Percentiles rank a stretch among this genome's conserved stretches.
phyloP scores from a whole-genome alignment of 2,113 vertebrate genomes.

The Corvus moneduloides region DNA sequence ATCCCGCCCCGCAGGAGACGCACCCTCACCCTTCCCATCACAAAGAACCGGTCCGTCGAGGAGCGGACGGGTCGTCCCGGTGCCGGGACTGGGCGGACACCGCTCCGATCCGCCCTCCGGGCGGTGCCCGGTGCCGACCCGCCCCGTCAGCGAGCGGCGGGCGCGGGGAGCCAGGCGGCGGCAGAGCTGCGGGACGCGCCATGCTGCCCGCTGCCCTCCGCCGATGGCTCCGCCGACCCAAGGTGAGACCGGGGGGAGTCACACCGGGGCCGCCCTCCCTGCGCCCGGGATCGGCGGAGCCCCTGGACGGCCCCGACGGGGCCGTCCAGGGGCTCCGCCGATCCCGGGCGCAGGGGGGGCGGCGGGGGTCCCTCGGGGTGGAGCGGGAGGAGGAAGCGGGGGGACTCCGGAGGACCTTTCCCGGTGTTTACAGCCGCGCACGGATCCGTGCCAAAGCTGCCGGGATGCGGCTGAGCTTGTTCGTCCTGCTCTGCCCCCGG shows the following conservation, averaged over 20 bases:
- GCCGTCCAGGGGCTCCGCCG: too few relatives aligned
- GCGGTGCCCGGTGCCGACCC: slow-evolving; percentile 1
- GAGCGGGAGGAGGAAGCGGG: not conserved
- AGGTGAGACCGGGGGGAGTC: slow-evolving; percentile 19
- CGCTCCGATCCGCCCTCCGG: not conserved
- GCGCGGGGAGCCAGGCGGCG: slow-evolving; percentile 6
- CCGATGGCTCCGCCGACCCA: slow-evolving; percentile 70
- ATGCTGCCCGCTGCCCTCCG: slow-evolving; percentile 70
- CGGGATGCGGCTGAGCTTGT: slow-evolving; percentile 5
- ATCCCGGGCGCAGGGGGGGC: too few relatives aligned
- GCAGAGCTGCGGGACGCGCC: not conserved
- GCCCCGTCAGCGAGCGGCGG: slow-evolving; percentile 28
- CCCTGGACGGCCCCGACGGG: too few relatives aligned
- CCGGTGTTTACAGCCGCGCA: not conserved
- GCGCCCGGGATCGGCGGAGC: not conserved
- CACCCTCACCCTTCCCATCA: not conserved
- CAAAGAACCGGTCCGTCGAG: not conserved
- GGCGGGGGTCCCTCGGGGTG: not conserved
- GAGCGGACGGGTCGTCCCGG: not conserved
- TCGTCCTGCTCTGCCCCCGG: slow-evolving; percentile 13
- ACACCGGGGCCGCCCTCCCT: too few relatives aligned
- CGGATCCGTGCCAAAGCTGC: slow-evolving; percentile 11
- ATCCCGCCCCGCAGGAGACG: not conserved
- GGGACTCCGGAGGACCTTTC: not conserved
- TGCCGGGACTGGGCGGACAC: not conserved